phyloP scores from a whole-genome alignment of 2,888 invertebrate genomes.

The Hermaeophaga mercurialis region DNA sequence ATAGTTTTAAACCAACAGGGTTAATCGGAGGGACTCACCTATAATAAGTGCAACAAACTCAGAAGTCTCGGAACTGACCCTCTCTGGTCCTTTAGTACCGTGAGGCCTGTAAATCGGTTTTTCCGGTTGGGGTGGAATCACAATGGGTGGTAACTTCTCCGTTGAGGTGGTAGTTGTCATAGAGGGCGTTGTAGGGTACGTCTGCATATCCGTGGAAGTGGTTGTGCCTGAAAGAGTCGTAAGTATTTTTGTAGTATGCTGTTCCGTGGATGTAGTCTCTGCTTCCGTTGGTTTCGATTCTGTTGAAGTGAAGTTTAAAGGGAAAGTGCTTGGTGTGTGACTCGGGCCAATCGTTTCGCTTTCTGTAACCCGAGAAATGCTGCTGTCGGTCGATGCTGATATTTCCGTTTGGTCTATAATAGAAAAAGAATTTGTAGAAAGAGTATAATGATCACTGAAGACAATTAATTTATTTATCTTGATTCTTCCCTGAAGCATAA shows the following conservation, averaged over 20 bases:
- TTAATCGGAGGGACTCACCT: no score
- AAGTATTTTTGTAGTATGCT: conserved; percentile 30
- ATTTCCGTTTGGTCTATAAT: conserved; percentile 32
- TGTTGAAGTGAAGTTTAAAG: conserved; percentile 18
- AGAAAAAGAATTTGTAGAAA: not conserved
- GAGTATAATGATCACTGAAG: no score
- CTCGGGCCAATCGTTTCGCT: conserved; percentile 14
- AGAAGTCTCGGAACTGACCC: conserved; percentile 71
- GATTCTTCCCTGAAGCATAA: no score
- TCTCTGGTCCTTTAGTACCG: conserved; percentile 54
- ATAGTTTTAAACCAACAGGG: no score
- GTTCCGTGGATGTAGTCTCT: conserved; percentile 25
- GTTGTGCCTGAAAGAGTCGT: conserved; percentile 26
- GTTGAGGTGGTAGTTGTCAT: conserved; percentile 22
- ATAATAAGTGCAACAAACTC: conserved; percentile 80
- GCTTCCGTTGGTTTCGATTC: conserved; percentile 21
- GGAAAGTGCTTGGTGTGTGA: conserved; percentile 8
- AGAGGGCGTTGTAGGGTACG: conserved; percentile 22
- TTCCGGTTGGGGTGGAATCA: conserved; percentile 22
- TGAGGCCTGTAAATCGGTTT: conserved; percentile 16
- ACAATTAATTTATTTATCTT: no score
- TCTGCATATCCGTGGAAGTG: conserved; percentile 31
- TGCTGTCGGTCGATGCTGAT: conserved; percentile 36
- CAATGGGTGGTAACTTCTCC: conserved; percentile 25
- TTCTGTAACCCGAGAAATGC: conserved; percentile 31